phyloP scores from a whole-genome alignment of 2,113 vertebrate genomes.

The Lepisosteus oculatus region DNA sequence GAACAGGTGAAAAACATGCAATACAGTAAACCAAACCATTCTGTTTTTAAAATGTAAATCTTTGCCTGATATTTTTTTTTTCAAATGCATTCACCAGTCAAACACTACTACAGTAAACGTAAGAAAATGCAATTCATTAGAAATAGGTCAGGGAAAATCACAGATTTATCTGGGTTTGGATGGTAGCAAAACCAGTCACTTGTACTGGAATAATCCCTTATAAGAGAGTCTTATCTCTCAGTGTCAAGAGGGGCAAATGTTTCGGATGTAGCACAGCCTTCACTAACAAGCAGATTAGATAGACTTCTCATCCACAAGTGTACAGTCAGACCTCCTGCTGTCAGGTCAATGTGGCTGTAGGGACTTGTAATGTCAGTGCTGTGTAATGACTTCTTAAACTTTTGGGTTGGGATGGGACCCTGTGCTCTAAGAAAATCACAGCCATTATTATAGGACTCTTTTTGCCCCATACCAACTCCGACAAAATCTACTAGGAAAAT shows the following conservation, averaged over 20 bases:
- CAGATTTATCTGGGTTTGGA: constrained; percentile 1
- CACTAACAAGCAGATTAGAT: constrained; percentile 21
- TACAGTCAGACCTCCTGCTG: constrained; percentile 25
- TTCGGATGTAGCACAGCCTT: constrained; percentile 5
- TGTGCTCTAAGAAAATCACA: too few species aligned
- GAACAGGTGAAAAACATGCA: too few species aligned
- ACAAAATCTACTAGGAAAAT: too few species aligned
- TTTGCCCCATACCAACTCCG: too few species aligned
- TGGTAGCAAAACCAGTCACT: constrained; percentile 11
- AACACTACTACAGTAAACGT: constrained; percentile 40
- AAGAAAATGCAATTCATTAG: constrained; percentile 35
- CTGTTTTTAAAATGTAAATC: too few species aligned
- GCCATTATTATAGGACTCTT: too few species aligned
- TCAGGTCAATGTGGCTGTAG: constrained; percentile 8
- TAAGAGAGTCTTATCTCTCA: constrained; percentile 14
- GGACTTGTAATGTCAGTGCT: constrained; percentile 1
- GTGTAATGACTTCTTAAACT: neutral
- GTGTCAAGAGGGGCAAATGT: neutral
- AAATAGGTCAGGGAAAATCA: constrained; percentile 44
- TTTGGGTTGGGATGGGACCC: too few species aligned
- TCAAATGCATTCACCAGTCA: neutral
- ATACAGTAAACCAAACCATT: too few species aligned
- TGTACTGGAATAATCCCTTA: constrained; percentile 29
- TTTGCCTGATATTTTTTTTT: too few species aligned
- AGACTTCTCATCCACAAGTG: constrained; percentile 27